These are phyloP conservation scores for Heliconius nattereri DNA, from an alignment of 1,140 invertebrate genomes.

Conservation along the genomic window DNA sequence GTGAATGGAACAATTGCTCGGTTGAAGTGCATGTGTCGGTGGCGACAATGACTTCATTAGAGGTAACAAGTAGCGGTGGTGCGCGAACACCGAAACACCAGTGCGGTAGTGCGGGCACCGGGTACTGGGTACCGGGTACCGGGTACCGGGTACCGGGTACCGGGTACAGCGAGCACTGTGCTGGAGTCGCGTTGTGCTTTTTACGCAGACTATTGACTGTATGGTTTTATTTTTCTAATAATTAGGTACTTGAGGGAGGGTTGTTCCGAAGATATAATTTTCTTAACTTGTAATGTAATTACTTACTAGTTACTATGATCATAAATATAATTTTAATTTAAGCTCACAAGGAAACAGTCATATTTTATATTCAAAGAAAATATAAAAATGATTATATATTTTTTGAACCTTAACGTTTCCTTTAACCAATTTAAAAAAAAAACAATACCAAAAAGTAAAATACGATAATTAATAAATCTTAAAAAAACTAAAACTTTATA, in stretches of 20 bases:
- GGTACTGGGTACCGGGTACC: too few relatives aligned
- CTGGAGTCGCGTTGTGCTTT: constrained; percentile 32
- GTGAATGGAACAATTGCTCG: constrained; percentile 62
- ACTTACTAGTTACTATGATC: too few relatives aligned
- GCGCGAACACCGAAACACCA: constrained; percentile 35
- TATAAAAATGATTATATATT: too few relatives aligned
- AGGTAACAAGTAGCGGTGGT: constrained; percentile 50
- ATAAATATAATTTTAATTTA: too few relatives aligned
- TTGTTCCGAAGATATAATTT: too few relatives aligned
- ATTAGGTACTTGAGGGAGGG: too few relatives aligned
- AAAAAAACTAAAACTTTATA: neutral
- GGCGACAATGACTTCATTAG: constrained; percentile 68
- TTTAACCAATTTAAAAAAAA: neutral
- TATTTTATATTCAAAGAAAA: too few relatives aligned
- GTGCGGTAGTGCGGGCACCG: constrained; percentile 19
- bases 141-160: too few relatives aligned
- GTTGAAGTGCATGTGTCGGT: constrained; percentile 54
- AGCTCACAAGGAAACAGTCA: too few relatives aligned
- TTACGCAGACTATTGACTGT: constrained; percentile 6
- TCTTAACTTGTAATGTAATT: too few relatives aligned
- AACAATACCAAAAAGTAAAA: neutral
- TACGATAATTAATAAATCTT: neutral
- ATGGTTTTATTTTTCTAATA: too few relatives aligned
- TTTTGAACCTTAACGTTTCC: neutral
- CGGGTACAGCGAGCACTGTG: constrained; percentile 15